Percentiles rank a stretch among this genome's conserved stretches.
Evolutionary conservation across 2,113 vertebrate genomes (phyloP).

Genomic region (Ceratotherium simum): DNA sequence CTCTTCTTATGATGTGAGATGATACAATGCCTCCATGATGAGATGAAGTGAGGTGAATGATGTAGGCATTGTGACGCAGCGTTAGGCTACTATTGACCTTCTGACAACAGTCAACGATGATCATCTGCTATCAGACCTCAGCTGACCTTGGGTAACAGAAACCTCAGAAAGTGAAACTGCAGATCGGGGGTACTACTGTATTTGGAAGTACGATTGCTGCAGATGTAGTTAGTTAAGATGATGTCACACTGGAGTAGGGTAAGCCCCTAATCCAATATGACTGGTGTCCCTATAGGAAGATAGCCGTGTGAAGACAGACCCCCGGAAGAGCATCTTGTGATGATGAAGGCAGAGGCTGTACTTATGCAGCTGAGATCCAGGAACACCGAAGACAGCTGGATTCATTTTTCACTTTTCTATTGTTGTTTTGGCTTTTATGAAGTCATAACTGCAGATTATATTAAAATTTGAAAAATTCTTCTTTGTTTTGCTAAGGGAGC

Average conservation of each 20-base stretch:
- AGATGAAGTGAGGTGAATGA: no score
- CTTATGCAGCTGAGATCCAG: background rate
- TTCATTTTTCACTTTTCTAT: background rate
- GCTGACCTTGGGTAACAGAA: no score
- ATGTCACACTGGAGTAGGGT: background rate
- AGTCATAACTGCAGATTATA: background rate
- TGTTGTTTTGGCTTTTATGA: background rate
- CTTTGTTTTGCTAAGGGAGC: background rate
- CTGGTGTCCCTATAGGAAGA: background rate
- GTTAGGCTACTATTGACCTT: no score
- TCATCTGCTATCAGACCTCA: no score
- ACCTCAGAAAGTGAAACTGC: no score
- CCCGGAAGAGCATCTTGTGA: fast-evolving
- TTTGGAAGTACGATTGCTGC: background rate
- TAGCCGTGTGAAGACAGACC: background rate
- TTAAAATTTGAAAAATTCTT: background rate
- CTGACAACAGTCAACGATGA: no score
- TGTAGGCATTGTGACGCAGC: no score
- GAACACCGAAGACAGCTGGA: background rate
- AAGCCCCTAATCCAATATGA: background rate
- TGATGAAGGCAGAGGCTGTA: background rate
- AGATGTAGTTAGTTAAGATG: background rate
- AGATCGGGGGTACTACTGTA: no score
- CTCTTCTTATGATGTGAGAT: no score
- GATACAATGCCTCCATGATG: no score